Evolutionary conservation across 2,113 vertebrate species (phyloP), one percentile per base, ranked within the genome.

Genomic region (Odontesthes bonariensis): DNA sequence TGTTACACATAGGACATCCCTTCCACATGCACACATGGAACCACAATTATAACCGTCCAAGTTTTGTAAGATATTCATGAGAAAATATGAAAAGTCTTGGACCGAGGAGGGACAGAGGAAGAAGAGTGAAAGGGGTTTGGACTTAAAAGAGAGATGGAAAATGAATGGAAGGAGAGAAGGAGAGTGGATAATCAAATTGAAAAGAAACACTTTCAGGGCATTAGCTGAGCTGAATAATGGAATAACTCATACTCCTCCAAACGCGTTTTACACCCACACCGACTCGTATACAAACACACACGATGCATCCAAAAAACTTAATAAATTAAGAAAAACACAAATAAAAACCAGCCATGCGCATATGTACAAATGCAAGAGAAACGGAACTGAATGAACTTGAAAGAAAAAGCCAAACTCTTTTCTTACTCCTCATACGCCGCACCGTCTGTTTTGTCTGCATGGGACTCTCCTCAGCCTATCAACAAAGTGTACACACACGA

Each of bases 311-410:
- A 16, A 54, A 19, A 79, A 90, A 84, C 17, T 66, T 55, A 78
- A 89, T 87, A 88, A 91, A 89, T 89, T 81, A 88, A 17, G 47
- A 73, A 63, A 59, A 82, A 82, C 81, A 84, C 75, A 32, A 58
- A 86, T 33, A 62, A 27, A 80, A 81, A 86, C 70, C 63, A 84
- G 62, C 82, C 89, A 89, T 89, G 89, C 87, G 9, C 68, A 79
- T 72, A 62, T 86, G 68, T 87, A 87, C 77, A 91, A 84, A 73
- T 75, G 54, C 47, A 85, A 82, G 35, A 78, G 33, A 79, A 77
- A 76, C 44, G 35, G n/a, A 74, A 57, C 53, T 81, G 54, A 55
- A 74, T 58, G 22, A 66, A 78, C 32, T 62, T 19, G 57, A 31
- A 20, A 79, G 70, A 57, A 77, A 38, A 54, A 38, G 27, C 32